Evolutionary conservation across 2,113 vertebrate species (phyloP).

Genomic region (Vombatus ursinus): DNA sequence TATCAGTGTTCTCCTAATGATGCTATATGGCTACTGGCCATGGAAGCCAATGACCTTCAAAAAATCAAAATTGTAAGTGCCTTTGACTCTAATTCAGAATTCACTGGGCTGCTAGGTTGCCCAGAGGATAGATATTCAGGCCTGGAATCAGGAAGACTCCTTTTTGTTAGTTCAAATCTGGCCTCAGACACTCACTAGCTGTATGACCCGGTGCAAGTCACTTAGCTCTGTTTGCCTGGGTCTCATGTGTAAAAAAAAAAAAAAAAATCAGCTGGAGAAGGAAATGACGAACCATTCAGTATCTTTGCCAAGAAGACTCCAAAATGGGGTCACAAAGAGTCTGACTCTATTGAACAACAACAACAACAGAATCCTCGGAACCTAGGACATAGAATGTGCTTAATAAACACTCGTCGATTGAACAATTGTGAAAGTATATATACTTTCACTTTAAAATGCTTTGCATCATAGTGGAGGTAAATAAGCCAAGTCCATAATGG

Average conservation of each 20-base stretch:
- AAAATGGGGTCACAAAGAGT: background rate
- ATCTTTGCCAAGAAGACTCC: background rate
- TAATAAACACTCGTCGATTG: background rate
- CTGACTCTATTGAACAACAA: background rate
- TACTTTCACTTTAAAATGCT: no score
- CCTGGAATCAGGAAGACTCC: no score
- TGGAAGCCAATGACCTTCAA: background rate
- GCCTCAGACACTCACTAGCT: background rate
- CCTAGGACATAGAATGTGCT: background rate
- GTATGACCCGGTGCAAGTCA: background rate
- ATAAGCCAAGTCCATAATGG: background rate
- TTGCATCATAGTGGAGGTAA: background rate
- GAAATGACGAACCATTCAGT: background rate
- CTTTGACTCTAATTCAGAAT: background rate
- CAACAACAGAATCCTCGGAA: no score
- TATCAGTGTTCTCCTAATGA: background rate
- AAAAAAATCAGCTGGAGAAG: background rate
- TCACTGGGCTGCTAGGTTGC: no score
- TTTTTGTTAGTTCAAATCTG: background rate
- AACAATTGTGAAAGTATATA: background rate
- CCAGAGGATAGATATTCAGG: no score
- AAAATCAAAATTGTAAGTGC: background rate
- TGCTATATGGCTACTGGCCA: background rate
- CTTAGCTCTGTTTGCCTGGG: background rate
- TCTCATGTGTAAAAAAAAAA: background rate